These are phyloP conservation scores for Poecilia latipinna DNA, from an alignment of 2,113 vertebrate genomes.

Conservation along the genomic window DNA sequence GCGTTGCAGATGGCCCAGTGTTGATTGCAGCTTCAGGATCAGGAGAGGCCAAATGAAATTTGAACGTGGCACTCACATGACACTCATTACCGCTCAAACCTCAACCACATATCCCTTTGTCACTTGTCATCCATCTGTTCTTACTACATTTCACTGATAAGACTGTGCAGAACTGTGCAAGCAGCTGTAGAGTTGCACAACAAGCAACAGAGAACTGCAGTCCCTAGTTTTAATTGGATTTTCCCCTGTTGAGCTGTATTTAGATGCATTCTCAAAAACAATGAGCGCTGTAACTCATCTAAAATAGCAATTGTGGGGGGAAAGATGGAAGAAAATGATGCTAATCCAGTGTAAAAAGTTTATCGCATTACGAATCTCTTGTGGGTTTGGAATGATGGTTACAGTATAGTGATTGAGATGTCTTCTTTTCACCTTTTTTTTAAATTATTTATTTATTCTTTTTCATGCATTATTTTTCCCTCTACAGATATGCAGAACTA, in stretches of 20 bases:
- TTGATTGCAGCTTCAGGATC: slow-evolving; percentile 81
- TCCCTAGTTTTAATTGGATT: slow-evolving; percentile 73
- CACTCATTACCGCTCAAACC: slow-evolving; percentile 77
- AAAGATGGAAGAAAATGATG: background rate
- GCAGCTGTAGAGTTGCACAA: slow-evolving; percentile 57
- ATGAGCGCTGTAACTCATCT: slow-evolving; percentile 38
- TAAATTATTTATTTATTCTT: too few species aligned
- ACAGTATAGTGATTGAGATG: slow-evolving; percentile 8
- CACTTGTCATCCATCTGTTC: slow-evolving; percentile 78
- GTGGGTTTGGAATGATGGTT: background rate
- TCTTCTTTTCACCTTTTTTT: background rate
- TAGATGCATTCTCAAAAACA: slow-evolving; percentile 51
- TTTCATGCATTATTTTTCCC: background rate
- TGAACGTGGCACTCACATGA: slow-evolving; percentile 68
- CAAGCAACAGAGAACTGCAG: slow-evolving; percentile 41
- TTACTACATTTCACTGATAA: slow-evolving; percentile 71
- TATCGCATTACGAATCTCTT: background rate
- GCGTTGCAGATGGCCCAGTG: slow-evolving; percentile 81
- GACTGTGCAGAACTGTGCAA: slow-evolving; percentile 41
- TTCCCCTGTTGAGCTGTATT: slow-evolving; percentile 41
- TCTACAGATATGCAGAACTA: slow-evolving; percentile 50
- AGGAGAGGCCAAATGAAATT: slow-evolving; percentile 71
- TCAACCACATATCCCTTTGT: slow-evolving; percentile 71
- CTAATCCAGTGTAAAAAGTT: slow-evolving; percentile 1
- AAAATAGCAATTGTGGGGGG: slow-evolving; percentile 42